phyloP scores from a whole-genome alignment of 2,113 vertebrate genomes.

The Coturnix japonica region DNA sequence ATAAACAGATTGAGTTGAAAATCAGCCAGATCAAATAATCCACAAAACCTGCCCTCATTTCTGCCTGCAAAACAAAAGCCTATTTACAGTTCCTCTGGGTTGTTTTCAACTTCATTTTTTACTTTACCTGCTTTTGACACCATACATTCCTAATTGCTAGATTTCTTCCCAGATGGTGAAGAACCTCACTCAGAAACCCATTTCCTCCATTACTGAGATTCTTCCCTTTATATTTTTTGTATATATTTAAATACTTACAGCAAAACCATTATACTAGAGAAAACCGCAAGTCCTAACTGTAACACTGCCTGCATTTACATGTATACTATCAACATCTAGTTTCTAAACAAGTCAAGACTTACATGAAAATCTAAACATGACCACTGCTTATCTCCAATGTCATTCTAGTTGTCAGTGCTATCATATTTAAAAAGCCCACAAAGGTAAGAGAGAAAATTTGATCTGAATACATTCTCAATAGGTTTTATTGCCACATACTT shows the following conservation, averaged over 20 bases:
- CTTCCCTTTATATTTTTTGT: background rate
- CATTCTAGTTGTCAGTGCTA: background rate
- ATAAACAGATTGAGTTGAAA: background rate
- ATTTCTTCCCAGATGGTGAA: background rate
- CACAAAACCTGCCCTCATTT: background rate
- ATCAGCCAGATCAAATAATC: background rate
- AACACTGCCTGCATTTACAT: background rate
- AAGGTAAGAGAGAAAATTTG: background rate
- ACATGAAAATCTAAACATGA: background rate
- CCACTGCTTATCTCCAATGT: background rate
- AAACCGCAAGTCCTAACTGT: background rate
- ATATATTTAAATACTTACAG: background rate
- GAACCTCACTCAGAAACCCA: background rate
- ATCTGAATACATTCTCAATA: background rate
- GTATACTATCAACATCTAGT: slow-evolving; percentile 17
- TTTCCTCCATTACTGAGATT: background rate
- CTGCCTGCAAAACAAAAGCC: background rate
- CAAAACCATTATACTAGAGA: background rate
- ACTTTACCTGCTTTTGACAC: background rate
- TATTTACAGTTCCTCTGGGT: background rate
- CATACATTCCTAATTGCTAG: background rate
- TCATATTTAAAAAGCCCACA: background rate
- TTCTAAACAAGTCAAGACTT: background rate
- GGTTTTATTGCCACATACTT: background rate
- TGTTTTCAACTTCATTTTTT: background rate